Conservation (phyloP, 2,797 vertebrate genomes). For the Xenentodon cancila region DNA sequence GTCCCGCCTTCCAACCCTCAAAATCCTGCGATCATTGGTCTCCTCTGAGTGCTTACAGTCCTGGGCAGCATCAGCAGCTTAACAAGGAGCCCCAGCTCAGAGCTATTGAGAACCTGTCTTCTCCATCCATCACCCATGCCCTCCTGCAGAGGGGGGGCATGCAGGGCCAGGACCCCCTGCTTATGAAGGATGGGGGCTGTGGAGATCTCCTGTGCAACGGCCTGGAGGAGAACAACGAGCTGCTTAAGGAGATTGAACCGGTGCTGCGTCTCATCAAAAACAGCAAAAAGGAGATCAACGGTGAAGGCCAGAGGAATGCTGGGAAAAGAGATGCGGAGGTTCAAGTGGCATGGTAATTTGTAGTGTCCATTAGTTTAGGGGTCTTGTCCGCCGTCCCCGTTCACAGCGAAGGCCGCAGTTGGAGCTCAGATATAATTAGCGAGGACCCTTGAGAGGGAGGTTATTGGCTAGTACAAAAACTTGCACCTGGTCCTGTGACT, state of each 20-base stretch:
- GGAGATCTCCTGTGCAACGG: constrained; percentile 81
- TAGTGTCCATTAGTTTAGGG: not conserved
- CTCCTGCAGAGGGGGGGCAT: constrained; percentile 70
- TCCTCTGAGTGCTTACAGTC: constrained; percentile 57
- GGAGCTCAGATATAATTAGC: constrained; percentile 26
- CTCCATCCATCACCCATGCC: constrained; percentile 69
- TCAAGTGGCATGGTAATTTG: constrained; percentile 92
- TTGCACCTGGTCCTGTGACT: constrained; percentile 37
- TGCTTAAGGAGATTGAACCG: constrained; percentile 94
- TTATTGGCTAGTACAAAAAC: constrained; percentile 33
- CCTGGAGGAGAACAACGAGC: constrained; percentile 86
- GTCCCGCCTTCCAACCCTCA: constrained; percentile 78
- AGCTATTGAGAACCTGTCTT: constrained; percentile 81
- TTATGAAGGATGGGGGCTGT: constrained; percentile 70
- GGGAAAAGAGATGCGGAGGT: constrained; percentile 89
- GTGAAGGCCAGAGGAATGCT: constrained; percentile 80
- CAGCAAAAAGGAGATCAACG: constrained; percentile 81
- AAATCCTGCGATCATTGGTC: constrained; percentile 85
- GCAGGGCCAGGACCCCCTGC: constrained; percentile 75
- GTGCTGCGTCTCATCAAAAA: constrained; percentile 90
- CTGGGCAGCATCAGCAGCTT: constrained; percentile 63
- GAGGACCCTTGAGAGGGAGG: constrained; percentile 18
- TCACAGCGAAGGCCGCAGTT: constrained; percentile 1
- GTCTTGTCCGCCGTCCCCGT: constrained; percentile 14
- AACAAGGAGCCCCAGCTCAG: constrained; percentile 84